phyloP scores from a whole-genome alignment of 2,888 invertebrate species.

The Carabus problematicus region DNA sequence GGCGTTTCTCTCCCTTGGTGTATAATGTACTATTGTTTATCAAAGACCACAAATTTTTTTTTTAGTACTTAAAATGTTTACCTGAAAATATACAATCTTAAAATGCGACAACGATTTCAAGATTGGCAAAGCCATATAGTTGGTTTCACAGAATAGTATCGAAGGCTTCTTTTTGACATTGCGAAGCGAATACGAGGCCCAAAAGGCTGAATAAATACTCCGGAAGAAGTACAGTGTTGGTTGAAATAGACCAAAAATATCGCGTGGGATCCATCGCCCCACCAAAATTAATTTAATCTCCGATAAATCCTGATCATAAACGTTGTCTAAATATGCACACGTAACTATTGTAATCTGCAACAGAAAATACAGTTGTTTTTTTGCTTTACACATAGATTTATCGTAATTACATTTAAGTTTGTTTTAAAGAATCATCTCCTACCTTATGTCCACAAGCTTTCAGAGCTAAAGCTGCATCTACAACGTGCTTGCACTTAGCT shows the following conservation, averaged over 20 bases:
- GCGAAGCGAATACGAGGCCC: not conserved
- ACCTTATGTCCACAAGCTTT: conserved; percentile 21
- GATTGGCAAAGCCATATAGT: conserved; percentile 10
- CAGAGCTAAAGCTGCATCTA: conserved; percentile 20
- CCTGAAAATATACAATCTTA: conserved; percentile 15
- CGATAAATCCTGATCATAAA: conserved; percentile 15
- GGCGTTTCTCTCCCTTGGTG: no score
- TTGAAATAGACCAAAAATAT: conserved; percentile 2
- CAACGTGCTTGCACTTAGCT: conserved; percentile 5
- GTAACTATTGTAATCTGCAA: conserved; percentile 24
- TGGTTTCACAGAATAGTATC: conserved; percentile 19
- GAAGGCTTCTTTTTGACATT: conserved; percentile 10
- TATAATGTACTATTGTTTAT: no score
- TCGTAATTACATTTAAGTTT: no score
- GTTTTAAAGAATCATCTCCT: no score
- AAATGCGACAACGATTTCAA: conserved; percentile 8
- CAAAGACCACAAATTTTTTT: no score
- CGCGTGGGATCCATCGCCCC: conserved; percentile 13
- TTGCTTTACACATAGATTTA: not conserved
- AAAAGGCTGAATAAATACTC: conserved; percentile 14
- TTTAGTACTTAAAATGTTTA: no score
- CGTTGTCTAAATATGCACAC: not conserved
- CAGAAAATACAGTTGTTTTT: not conserved
- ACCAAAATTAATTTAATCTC: not conserved
- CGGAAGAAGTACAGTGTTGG: not conserved